Conservation (phyloP, 2,888 invertebrate species). For the Galeruca laticollis region DNA sequence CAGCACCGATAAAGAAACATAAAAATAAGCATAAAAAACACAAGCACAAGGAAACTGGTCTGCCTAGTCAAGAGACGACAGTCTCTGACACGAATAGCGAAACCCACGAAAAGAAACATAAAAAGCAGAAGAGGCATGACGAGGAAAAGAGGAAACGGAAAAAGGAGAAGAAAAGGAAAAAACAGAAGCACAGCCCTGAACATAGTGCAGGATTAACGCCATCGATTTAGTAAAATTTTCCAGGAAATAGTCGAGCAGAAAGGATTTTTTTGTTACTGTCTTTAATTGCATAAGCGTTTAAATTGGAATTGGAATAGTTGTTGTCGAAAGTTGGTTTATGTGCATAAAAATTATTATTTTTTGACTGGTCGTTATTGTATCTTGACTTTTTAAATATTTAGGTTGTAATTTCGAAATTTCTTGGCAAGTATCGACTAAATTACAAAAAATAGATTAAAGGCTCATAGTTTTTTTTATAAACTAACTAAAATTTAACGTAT, state of each 20-base stretch:
- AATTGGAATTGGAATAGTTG: not conserved
- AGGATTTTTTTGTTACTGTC: too few relatives aligned
- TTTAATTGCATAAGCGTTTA: not conserved
- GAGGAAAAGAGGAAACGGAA: conserved; percentile 93
- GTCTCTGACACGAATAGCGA: conserved; percentile 76
- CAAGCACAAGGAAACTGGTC: conserved; percentile 89
- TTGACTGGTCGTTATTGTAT: too few relatives aligned
- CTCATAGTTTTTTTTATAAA: too few relatives aligned
- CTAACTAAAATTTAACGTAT: too few relatives aligned
- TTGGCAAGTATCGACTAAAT: too few relatives aligned
- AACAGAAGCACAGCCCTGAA: conserved; percentile 93
- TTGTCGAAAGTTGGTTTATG: not conserved
- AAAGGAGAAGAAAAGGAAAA: conserved; percentile 96
- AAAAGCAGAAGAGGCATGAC: conserved; percentile 93
- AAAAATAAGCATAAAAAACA: conserved; percentile 97
- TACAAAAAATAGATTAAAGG: too few relatives aligned
- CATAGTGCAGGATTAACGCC: conserved; percentile 78
- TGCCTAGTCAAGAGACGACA: conserved; percentile 81
- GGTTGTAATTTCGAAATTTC: too few relatives aligned
- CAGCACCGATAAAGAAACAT: conserved; percentile 91
- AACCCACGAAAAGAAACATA: conserved; percentile 94
- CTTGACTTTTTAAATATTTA: too few relatives aligned
- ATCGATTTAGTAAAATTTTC: conserved; percentile 62
- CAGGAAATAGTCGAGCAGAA: conserved; percentile 7
- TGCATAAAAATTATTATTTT: too few relatives aligned